These are phyloP conservation scores for Catocala nupta DNA, from an alignment of 2,888 invertebrate species.

Conservation along the genomic window DNA sequence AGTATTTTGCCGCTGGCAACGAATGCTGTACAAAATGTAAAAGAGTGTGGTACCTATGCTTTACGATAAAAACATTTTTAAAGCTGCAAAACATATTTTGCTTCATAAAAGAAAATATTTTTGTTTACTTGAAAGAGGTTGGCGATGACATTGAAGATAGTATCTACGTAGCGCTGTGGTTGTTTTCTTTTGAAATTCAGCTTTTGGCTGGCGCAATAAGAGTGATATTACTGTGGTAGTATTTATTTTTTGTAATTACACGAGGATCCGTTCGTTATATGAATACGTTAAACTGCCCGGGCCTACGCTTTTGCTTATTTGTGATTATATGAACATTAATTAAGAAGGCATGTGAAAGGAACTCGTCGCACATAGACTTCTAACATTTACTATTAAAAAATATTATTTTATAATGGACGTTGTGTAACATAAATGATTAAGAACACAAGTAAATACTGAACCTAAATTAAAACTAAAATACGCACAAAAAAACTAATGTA, in stretches of 20 bases:
- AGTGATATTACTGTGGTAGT: background rate
- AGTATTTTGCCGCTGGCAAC: background rate
- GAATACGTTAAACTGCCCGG: background rate
- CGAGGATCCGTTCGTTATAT: background rate
- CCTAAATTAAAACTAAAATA: no score
- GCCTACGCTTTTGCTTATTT: slow-evolving; percentile 3
- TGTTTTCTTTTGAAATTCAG: background rate
- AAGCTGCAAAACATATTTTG: slow-evolving; percentile 12
- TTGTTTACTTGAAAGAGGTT: slow-evolving; percentile 12
- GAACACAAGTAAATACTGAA: no score
- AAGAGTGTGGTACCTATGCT: slow-evolving; percentile 4
- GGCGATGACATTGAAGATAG: slow-evolving; percentile 9
- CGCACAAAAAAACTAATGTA: no score
- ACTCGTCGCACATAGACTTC: background rate
- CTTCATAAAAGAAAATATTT: slow-evolving; percentile 9
- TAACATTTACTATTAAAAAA: no score
- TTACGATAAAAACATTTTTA: slow-evolving; percentile 10
- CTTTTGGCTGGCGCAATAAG: background rate
- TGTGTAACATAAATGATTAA: no score
- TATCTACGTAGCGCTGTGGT: background rate
- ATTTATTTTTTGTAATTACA: background rate
- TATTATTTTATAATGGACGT: no score
- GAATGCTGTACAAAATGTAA: background rate
- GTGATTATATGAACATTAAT: slow-evolving; percentile 11
- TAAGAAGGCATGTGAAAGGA: background rate